Percentiles rank a stretch among this genome's conserved stretches.
phyloP scores from a whole-genome alignment of 2,113 vertebrate genomes.

The Puntigrus tetrazona region DNA sequence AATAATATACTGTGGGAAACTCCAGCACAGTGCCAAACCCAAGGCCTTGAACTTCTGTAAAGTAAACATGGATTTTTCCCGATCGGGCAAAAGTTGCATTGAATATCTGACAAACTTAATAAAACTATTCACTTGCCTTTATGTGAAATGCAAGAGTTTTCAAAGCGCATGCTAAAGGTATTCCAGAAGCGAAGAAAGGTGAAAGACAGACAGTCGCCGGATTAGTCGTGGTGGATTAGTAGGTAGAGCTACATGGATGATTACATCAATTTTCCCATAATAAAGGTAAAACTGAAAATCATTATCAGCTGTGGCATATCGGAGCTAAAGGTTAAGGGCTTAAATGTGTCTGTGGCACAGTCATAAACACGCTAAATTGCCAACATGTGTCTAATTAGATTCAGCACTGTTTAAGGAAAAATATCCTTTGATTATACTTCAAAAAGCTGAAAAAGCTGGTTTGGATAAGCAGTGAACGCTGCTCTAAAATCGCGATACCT shows the following conservation, averaged over 20 bases:
- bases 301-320: conserved; percentile 41
- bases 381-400: conserved; percentile 42
- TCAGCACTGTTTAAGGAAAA: conserved; percentile 3
- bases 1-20: conserved; percentile 51
- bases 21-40: conserved; percentile 18
- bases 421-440: conserved; percentile 1
- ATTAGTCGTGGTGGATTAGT: conserved; percentile 16
- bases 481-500: background rate
- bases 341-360: conserved; percentile 40
- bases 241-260: conserved; percentile 26
- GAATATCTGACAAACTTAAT: background rate
- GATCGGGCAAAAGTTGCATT: background rate
- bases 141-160: background rate
- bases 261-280: conserved; percentile 35
- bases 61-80: conserved; percentile 36
- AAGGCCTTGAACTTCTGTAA: conserved; percentile 30
- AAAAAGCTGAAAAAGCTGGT: background rate
- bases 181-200: background rate
- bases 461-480: conserved; percentile 1
- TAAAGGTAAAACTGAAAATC: conserved; percentile 28
- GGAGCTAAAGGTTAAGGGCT: conserved; percentile 46
- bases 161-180: background rate
- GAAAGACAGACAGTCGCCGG: conserved; percentile 2
- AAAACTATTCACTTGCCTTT: background rate
- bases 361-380: conserved; percentile 50